Evolutionary conservation across 2,888 invertebrate genomes (phyloP), one percentile per base, ranked within the genome.

Genomic region (Hydropsyche betteni): DNA sequence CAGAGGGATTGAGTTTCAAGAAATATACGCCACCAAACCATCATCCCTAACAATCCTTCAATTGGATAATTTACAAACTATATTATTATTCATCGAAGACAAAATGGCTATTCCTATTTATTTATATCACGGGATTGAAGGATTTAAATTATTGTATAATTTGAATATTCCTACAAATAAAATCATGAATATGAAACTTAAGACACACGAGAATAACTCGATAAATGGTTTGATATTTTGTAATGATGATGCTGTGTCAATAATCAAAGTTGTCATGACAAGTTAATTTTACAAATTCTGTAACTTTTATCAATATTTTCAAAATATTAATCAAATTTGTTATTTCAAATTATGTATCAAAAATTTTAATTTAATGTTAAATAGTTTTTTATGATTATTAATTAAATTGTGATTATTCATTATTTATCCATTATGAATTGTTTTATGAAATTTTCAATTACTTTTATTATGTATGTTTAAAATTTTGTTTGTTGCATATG

Each of bases 1-100:
- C 5, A 82, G 81, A 12, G 88, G 85, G 2, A 84, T 83, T 68
- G 80, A 90, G 16, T 85, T 88, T 78, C 90, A 90, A 79, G 86
- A 86, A 69, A 84, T 91, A 73, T 80, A 83, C 5, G 83, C 87
- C 0, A 83, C 83, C 5, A 85, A 84, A 76, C 89, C 90, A 4
- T 84, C 85, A 14, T 86, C 86, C 2, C 81, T 90, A 36, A 81
- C 68, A 38, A 64, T 76, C 2, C 14, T 78, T 8, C 76, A 75
- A 58, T 34, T 76, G 5, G 61, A 76, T 12, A 73, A 72, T 50
- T 53, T 75, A 38, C 75, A 76, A 64, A 78, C 75, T 24, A 8
- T 78, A 12, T 34, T 78, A 5, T 10, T 76, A 16, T 78, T 75
- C 38, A 73, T 76, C 14, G 78, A 78, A 69, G 69, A 76, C 24